Conservation (phyloP, 2,888 invertebrate genomes). For the Rhamphomyia laevipes region DNA sequence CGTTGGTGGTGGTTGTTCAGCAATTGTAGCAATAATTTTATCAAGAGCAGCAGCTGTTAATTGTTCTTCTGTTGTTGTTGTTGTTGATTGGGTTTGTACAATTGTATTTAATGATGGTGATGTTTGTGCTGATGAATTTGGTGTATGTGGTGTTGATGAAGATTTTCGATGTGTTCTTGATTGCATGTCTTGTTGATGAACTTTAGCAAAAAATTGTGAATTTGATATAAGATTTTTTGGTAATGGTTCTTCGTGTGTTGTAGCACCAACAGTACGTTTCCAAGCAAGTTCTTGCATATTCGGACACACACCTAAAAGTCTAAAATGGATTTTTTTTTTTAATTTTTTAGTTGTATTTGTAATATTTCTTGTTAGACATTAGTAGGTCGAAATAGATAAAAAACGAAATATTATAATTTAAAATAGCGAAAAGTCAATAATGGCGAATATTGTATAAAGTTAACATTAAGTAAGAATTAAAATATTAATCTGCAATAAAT, state of each 20-base stretch:
- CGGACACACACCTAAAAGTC: conserved; percentile 59
- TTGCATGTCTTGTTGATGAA: conserved; percentile 35
- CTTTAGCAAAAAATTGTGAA: conserved; percentile 36
- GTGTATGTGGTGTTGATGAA: not conserved
- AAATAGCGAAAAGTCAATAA: no score
- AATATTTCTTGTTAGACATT: no score
- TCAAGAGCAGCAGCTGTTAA: conserved; percentile 8
- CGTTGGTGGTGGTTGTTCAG: conserved; percentile 3
- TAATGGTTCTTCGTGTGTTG: conserved; percentile 35
- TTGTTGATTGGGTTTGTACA: conserved; percentile 11
- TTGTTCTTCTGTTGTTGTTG: conserved; percentile 2
- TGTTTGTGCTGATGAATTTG: not conserved
- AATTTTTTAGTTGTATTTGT: no score
- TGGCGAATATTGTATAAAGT: no score
- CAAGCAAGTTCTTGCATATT: conserved; percentile 79
- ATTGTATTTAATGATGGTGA: not conserved
- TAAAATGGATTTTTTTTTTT: no score
- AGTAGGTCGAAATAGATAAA: no score
- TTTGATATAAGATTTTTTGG: conserved; percentile 37
- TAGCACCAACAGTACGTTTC: conserved; percentile 58
- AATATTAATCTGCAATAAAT: no score
- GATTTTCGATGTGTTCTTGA: conserved; percentile 25
- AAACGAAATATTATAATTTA: no score
- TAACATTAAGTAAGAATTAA: no score
- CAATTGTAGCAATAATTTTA: not conserved